phyloP scores from a whole-genome alignment of 2,113 vertebrate species.

The Tretioscincus oriximinensis region DNA sequence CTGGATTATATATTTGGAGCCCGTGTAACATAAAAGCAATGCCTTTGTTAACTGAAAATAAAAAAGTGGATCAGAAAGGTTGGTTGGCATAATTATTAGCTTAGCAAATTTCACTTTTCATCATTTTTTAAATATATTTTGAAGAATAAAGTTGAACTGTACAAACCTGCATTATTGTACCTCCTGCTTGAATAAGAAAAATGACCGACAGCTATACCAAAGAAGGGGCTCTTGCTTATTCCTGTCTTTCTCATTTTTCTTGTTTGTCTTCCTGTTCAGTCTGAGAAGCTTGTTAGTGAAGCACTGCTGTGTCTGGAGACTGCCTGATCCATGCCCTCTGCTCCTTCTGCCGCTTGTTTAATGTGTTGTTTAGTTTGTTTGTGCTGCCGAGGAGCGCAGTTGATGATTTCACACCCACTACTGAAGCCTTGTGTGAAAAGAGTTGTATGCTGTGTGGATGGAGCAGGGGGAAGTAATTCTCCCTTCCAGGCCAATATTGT shows the following conservation, averaged over 20 bases:
- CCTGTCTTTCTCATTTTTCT: background rate
- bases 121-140: background rate
- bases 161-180: background rate
- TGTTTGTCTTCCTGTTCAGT: constrained; percentile 26
- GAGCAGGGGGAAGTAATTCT: background rate
- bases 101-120: background rate
- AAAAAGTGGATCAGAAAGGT: background rate
- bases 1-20: background rate
- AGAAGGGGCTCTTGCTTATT: background rate
- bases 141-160: background rate
- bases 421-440: constrained; percentile 46
- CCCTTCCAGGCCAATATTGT: constrained; percentile 11
- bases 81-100: background rate
- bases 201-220: background rate
- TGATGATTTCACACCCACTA: constrained; percentile 52
- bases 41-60: background rate
- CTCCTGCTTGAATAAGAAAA: constrained; percentile 16
- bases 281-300: constrained; percentile 38
- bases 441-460: constrained; percentile 32
- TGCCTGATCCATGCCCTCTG: constrained; percentile 38
- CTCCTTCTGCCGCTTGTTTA: constrained; percentile 49
- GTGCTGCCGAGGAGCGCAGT: constrained; percentile 41
- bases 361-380: constrained; percentile 33
- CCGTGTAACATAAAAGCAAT: constrained; percentile 1
- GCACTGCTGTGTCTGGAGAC: constrained; percentile 24